A percentile compares a stretch with the other conserved stretches of the same genome.
These are phyloP conservation scores for Tautogolabrus adspersus DNA, from an alignment of 2,113 vertebrate genomes.

Conservation along the genomic window DNA sequence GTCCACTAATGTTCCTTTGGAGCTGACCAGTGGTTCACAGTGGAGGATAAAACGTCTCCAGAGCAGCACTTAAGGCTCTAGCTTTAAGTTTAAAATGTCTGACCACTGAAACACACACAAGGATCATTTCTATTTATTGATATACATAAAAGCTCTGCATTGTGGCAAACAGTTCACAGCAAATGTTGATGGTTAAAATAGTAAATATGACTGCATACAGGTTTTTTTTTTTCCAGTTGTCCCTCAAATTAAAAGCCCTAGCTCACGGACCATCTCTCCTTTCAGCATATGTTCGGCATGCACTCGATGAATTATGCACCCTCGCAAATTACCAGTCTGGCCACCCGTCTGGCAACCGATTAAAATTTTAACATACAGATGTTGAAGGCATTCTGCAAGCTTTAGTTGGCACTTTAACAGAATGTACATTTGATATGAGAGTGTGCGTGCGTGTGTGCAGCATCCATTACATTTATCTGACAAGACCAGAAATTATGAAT, in stretches of 20 bases:
- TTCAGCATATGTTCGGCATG: conserved; percentile 59
- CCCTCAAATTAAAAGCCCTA: conserved; percentile 42
- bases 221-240: conserved; percentile 10
- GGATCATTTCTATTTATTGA: background rate
- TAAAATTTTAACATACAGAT: conserved; percentile 81
- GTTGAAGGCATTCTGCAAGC: conserved; percentile 62
- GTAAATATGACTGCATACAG: background rate
- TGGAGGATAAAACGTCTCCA: conserved; percentile 14
- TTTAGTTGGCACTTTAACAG: conserved; percentile 63
- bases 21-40: background rate
- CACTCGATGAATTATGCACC: conserved; percentile 77
- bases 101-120: background rate
- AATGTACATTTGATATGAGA: conserved; percentile 43
- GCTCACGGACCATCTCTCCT: conserved; percentile 42
- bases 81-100: background rate
- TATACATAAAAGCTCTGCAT: background rate
- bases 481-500: conserved; percentile 56
- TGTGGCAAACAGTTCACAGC: background rate
- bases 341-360: conserved; percentile 69
- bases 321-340: conserved; percentile 75
- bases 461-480: conserved; percentile 60
- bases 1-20: background rate
- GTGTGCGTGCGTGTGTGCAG: conserved; percentile 33
- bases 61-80: background rate
- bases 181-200: background rate